Base-by-base conservation (phyloP, 2,113 vertebrate species). In the Natator depressus region DNA sequence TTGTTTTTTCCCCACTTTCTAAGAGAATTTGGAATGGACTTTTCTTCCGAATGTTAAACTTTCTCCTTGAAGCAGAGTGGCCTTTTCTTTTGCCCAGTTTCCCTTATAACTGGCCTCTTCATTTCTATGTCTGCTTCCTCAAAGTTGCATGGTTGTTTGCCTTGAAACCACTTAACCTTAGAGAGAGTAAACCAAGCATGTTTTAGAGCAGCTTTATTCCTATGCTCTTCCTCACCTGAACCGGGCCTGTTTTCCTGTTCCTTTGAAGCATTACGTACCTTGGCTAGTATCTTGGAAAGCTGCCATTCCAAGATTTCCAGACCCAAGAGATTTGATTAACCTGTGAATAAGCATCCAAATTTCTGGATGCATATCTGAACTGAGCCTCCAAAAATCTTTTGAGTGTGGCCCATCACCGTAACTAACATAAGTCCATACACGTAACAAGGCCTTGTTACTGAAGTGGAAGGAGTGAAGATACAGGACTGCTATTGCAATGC, bases 11-110 rank as follows among this genome's bases (percentile, higher is more conserved):
- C 46, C 20, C 53, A 19, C 59, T 75, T 82, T 83, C 11, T 65
- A 93, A 89, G 80, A 91, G 93, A 97, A 93, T 86, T 88, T 65
- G 35, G 84, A 80, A 91, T 92, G 29, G 72, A 76, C 13, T 20
- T 86, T 31, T 92, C 19, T 82, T 12, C 75, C 31, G 6, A 27
- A 9, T 20, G n/a, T 81, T 90, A 69, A 89, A 81, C 82, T 50
- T 93, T 6, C 62, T 53, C 82, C 82, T 79, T 25, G 17, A 84
- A 49, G 78, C 85, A 84, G 80, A 62, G 0, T 10, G 13, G 1
- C 6, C 72, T 76, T 81, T 0, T 22, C 42, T 57, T 38, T 86
- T 38, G 85, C 69, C 65, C 59, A 87, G 3, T 13, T 78, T 82
- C 83, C 80, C 89, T 69, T 2, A 1, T 57, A 93, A 10, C 54